Conservation (phyloP, 2,888 invertebrate genomes). For the Asteroscopus sphinx region DNA sequence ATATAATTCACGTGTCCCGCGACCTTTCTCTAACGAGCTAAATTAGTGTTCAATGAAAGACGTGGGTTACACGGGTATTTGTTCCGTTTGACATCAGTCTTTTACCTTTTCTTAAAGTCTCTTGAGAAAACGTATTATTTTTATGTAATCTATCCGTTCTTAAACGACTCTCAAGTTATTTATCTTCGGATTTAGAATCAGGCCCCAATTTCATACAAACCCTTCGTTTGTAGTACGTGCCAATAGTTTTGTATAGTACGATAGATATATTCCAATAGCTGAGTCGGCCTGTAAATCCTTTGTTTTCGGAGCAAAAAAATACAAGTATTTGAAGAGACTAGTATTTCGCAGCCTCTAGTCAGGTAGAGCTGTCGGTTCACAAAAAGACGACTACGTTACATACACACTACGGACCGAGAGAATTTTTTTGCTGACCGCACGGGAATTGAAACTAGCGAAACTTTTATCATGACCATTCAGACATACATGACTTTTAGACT, state of each 20-base stretch:
- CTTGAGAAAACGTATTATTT: constrained; percentile 10
- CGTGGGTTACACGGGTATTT: constrained; percentile 25
- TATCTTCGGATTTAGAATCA: constrained; percentile 4
- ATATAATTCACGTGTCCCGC: constrained; percentile 48
- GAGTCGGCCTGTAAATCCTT: constrained; percentile 60
- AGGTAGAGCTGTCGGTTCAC: constrained; percentile 61
- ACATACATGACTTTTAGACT: constrained; percentile 33
- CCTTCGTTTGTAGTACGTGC: not conserved
- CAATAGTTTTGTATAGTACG: constrained; percentile 4
- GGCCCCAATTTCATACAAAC: not conserved
- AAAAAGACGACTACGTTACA: constrained; percentile 63
- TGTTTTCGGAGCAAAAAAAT: constrained; percentile 64
- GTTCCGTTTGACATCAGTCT: constrained; percentile 24
- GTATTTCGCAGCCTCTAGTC: constrained; percentile 63
- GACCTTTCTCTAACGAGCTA: constrained; percentile 47
- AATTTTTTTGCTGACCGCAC: constrained; percentile 58
- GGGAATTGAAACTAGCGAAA: constrained; percentile 54
- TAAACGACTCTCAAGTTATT: constrained; percentile 9
- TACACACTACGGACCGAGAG: constrained; percentile 53
- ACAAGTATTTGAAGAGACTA: constrained; percentile 58
- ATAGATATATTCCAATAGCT: constrained; percentile 51
- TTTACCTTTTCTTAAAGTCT: constrained; percentile 18
- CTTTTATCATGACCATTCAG: constrained; percentile 40
- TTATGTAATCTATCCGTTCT: not conserved
- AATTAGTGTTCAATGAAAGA: constrained; percentile 50